Percentiles rank a stretch among this genome's conserved stretches.
Conservation (phyloP, 1,140 invertebrate species). For the Agrilus planipennis region DNA sequence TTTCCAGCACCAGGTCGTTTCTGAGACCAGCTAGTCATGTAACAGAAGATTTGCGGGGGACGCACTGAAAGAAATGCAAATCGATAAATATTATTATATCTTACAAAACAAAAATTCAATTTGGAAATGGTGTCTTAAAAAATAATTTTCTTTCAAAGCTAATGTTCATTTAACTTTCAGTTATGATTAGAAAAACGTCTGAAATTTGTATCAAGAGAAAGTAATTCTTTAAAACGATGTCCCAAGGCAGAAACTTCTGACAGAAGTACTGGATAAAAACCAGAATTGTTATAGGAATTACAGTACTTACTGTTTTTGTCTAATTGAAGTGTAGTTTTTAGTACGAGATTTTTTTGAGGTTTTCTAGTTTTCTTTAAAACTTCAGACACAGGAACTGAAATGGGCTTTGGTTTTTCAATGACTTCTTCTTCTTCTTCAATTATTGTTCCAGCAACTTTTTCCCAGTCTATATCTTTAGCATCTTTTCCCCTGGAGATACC, state of each 20-base stretch:
- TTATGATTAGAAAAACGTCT: background rate
- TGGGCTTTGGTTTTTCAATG: slow-evolving; percentile 61
- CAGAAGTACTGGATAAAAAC: too few relatives aligned
- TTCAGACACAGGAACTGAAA: slow-evolving; percentile 67
- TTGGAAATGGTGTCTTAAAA: too few relatives aligned
- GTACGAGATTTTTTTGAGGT: slow-evolving; percentile 38
- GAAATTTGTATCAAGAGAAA: background rate
- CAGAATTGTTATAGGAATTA: too few relatives aligned
- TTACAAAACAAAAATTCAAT: too few relatives aligned
- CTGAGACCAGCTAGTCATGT: slow-evolving; percentile 88
- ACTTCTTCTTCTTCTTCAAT: slow-evolving; percentile 49
- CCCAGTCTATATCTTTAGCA: slow-evolving; percentile 79
- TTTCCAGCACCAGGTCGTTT: slow-evolving; percentile 75
- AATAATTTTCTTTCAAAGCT: too few relatives aligned
- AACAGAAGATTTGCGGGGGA: slow-evolving; percentile 78
- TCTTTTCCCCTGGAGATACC: slow-evolving; percentile 69
- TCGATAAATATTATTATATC: background rate
- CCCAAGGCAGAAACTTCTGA: too few relatives aligned
- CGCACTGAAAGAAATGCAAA: slow-evolving; percentile 44
- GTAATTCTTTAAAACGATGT: too few relatives aligned
- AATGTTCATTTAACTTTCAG: background rate
- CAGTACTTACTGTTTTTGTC: slow-evolving; percentile 12
- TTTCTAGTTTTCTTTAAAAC: slow-evolving; percentile 55
- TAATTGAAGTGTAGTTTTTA: slow-evolving; percentile 10
- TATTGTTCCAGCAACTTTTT: slow-evolving; percentile 51